phyloP scores from a whole-genome alignment of 2,113 vertebrate species.

The Macroglossus sobrinus region DNA sequence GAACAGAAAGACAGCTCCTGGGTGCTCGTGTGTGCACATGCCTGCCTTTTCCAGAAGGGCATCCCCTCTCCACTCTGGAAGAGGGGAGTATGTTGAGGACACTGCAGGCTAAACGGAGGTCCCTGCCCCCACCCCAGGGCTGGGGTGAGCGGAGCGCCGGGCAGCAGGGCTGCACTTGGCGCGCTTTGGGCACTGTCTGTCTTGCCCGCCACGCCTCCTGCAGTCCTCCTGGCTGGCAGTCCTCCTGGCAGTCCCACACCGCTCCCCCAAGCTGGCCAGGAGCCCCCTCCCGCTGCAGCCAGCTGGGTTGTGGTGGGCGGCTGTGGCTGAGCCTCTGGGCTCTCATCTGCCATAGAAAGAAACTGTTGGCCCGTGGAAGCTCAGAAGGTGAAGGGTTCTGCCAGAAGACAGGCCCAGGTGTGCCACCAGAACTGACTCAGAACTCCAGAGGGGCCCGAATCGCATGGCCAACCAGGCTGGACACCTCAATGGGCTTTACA shows the following conservation, averaged over 20 bases:
- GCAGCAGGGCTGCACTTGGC: neutral
- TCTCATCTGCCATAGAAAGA: fast-evolving
- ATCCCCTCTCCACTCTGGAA: neutral
- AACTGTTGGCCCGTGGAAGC: fast-evolving
- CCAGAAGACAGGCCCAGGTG: neutral
- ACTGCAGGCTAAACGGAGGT: neutral
- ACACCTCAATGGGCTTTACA: neutral
- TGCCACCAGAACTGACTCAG: neutral
- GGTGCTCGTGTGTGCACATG: neutral
- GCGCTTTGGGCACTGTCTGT: neutral
- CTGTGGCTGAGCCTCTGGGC: fast-evolving
- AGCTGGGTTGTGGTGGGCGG: neutral
- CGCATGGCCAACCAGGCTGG: fast-evolving
- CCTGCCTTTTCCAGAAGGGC: neutral
- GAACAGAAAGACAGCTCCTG: neutral
- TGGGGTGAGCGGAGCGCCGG: neutral
- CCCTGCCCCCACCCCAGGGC: neutral
- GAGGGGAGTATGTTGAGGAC: neutral
- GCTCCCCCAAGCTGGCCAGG: neutral
- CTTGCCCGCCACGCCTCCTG: no score
- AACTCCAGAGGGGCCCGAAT: neutral
- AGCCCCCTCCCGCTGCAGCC: neutral
- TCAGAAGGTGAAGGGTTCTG: fast-evolving
- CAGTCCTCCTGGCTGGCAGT: neutral
- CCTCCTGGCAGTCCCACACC: neutral